Percentiles rank a stretch among this genome's conserved stretches.
Evolutionary conservation across 2,888 invertebrate genomes (phyloP).

Genomic region (Macaria notata): DNA sequence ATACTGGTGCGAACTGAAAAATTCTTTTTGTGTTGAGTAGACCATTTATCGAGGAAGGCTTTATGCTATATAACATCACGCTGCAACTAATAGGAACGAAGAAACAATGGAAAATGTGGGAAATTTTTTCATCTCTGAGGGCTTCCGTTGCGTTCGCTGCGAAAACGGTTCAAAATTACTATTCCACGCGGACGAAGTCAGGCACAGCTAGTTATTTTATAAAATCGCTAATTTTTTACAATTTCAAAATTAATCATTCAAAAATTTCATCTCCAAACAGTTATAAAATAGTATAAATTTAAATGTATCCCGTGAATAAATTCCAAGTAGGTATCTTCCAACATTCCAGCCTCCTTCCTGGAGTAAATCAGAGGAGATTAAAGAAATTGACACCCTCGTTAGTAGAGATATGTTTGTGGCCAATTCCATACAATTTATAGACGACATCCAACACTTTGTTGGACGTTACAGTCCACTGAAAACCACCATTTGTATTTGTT

Average conservation of each 20-base stretch:
- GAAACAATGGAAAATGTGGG: no score
- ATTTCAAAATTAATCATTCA: slow-evolving; percentile 7
- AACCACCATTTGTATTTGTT: background rate
- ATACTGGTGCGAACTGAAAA: no score
- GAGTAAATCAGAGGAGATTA: slow-evolving; percentile 20
- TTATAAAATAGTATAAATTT: slow-evolving; percentile 1
- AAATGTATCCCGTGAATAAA: slow-evolving; percentile 11
- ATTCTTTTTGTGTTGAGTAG: no score
- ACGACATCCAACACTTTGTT: slow-evolving; percentile 3
- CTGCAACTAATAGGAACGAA: no score
- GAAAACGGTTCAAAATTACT: no score
- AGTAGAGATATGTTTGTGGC: slow-evolving; percentile 15
- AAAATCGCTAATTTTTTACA: background rate
- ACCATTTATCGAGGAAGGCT: no score
- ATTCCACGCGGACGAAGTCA: no score
- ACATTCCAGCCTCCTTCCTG: slow-evolving; percentile 18
- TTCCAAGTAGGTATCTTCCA: slow-evolving; percentile 4
- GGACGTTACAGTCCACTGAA: background rate
- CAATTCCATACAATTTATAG: slow-evolving; percentile 26
- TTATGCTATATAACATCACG: no score
- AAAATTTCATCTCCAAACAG: slow-evolving; percentile 4
- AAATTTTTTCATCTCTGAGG: no score
- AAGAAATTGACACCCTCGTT: slow-evolving; percentile 25
- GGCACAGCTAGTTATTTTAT: no score
- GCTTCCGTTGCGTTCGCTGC: no score